These are phyloP conservation scores for Drosophila virilis DNA, from an alignment of 1,140 invertebrate genomes.

Conservation along the genomic window DNA sequence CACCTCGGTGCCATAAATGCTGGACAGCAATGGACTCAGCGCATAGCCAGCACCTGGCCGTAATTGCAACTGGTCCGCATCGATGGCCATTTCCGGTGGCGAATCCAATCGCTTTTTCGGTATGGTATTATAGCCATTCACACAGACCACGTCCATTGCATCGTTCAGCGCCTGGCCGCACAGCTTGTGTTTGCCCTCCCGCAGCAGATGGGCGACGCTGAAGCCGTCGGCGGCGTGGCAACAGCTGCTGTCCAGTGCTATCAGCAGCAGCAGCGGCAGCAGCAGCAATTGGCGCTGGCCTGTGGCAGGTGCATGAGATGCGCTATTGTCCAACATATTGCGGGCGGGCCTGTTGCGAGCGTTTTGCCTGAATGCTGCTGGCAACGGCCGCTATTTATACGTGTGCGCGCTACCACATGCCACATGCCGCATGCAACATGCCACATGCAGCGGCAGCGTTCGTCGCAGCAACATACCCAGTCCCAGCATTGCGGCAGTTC, in stretches of 20 bases:
- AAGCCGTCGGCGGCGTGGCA: slow-evolving; percentile 2
- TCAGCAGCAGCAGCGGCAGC: slow-evolving; percentile 26
- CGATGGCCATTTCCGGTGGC: too few relatives aligned
- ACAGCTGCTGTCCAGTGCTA: slow-evolving; percentile 20
- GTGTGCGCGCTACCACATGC: slow-evolving; percentile 1
- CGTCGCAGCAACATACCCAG: background rate
- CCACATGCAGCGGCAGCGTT: background rate
- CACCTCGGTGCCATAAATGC: slow-evolving; percentile 54
- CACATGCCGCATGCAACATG: slow-evolving; percentile 1
- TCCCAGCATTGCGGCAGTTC: slow-evolving; percentile 34
- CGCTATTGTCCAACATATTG: slow-evolving; percentile 56
- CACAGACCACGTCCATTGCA: slow-evolving; percentile 63
- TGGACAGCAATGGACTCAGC: slow-evolving; percentile 55
- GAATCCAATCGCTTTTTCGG: slow-evolving; percentile 15
- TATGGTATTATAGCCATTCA: slow-evolving; percentile 55
- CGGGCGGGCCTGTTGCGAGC: slow-evolving; percentile 1
- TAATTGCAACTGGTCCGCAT: too few relatives aligned
- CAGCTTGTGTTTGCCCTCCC: slow-evolving; percentile 62
- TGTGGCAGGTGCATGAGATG: slow-evolving; percentile 23
- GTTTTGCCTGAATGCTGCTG: slow-evolving; percentile 31
- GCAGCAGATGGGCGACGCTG: slow-evolving; percentile 36
- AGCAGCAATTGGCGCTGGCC: slow-evolving; percentile 29
- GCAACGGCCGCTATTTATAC: slow-evolving; percentile 62
- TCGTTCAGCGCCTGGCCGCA: slow-evolving; percentile 58
- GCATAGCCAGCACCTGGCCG: slow-evolving; percentile 6